Evolutionary conservation across 2,888 invertebrate species (phyloP), one percentile per base, ranked within the genome.

Genomic region (Polydesmus complanatus): DNA sequence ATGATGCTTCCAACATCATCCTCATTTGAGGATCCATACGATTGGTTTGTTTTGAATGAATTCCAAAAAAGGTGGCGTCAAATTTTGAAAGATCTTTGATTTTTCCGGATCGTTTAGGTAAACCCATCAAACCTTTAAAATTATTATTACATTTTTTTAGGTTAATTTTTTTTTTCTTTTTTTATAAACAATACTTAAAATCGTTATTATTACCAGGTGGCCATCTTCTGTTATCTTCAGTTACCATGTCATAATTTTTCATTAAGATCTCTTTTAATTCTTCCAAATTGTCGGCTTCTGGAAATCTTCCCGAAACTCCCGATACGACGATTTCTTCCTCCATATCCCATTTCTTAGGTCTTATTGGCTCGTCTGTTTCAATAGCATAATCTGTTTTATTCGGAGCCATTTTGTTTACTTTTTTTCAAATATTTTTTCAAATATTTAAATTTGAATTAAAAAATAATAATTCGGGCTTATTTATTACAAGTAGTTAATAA

Each of bases 21-120:
- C 94, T 80, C 67, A 96, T 78, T 74, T 92, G 89, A 11, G 94
- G 92, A 74, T 95, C 92, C 86, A 95, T 91, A 60, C 86, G 84
- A 70, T 88, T 81, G 14, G 92, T 91, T 73, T 92, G 92, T 76
- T 91, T 92, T 18, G 87, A 85, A 75, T 90, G 89, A 54, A 92
- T 89, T 56, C 89, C 88, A 74, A 93, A 93, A 74, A 89, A 91
- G 27, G 86, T 83, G 25, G 89, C 87, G 73, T 93, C 92, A 73
- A 93, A 92, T 67, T 81, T 81, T 65, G 79, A 74, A 67, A 92
- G 72, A 66, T 88, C 83, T 73, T 90, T 90, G 22, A 92, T 75
- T 76, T 90, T 91, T 62, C 90, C 91, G 65, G 81, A 82, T 63
- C 91, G 80, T 55, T 81, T 79, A 22, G 92, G 91, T 60, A 92